Evolutionary conservation across 2,888 invertebrate species (phyloP), one percentile per base, ranked within the genome.

Genomic region (Belgica antarctica): DNA sequence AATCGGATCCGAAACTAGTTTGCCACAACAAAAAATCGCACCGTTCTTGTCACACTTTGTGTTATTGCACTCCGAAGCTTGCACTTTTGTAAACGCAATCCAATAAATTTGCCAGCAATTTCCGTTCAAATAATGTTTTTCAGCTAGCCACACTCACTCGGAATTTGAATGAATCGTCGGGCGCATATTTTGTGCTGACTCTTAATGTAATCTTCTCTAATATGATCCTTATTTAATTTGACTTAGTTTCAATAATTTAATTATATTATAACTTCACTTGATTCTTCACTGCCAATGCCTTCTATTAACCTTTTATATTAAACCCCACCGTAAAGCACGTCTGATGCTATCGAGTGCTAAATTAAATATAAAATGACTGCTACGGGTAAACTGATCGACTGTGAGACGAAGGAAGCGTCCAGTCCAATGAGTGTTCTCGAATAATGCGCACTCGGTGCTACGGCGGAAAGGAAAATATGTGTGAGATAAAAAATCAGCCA

Each of bases 331-430:
- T n/a, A 27, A 65, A 68, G 25, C 57, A 68, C 68, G 68, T 68
- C 68, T 68, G 68, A 68, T 28, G 57, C 34, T 57, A 46, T 68
- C 28, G 68, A 57, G 19, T 31, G 68, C 57, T 17, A 57, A 68
- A 68, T 57, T 52, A 68, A 68, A 68, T 68, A 68, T 68, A 68
- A 68, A 68, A 68, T 68, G 68, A 68, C 68, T 68, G 68, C 68
- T 68, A 27, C n/a, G n/a, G n/a, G n/a, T n/a, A 52, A 19, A 15
- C n/a, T 57, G 68, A 57, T 57, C 68, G 12, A 12, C 34, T 25
- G 7, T 28, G 25, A 24, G 12, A 41, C n/a, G 41, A 41, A 15
- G 15, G 10, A 12, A 15, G 41, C 12, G 52, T 52, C 22, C 31
- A 22, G 5, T 57, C 24, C 34, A 62, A 31, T 62, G 52, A 24